These are phyloP conservation scores for Athrips mouffetella DNA, from an alignment of 2,888 invertebrate species.

Conservation along the genomic window DNA sequence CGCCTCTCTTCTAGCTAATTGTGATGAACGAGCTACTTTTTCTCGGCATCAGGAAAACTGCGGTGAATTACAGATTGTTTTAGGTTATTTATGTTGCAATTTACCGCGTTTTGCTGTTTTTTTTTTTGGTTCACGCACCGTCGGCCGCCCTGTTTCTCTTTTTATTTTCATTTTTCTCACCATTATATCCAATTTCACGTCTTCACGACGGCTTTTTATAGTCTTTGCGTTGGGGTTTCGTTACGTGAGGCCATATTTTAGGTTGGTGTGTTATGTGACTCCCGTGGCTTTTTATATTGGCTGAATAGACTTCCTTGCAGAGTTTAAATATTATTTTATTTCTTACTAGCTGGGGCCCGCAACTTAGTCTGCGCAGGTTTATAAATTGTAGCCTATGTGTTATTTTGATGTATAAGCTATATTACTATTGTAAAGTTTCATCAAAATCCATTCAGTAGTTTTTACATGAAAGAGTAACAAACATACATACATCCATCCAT, in stretches of 20 bases:
- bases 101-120: conserved; percentile 51
- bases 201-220: conserved; percentile 25
- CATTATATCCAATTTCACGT: conserved; percentile 34
- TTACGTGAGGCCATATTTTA: conserved; percentile 29
- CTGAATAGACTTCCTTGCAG: background rate
- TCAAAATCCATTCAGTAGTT: too few species aligned
- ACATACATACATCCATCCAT: too few species aligned
- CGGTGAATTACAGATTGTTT: conserved; percentile 59
- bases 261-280: conserved; percentile 11
- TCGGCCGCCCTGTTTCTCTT: conserved; percentile 19
- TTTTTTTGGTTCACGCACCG: conserved; percentile 31
- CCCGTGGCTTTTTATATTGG: background rate
- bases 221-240: conserved; percentile 26
- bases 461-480: too few species aligned
- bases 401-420: too few species aligned
- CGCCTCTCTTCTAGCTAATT: conserved; percentile 38
- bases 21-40: conserved; percentile 51
- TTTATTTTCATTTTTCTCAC: conserved; percentile 31
- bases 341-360: background rate
- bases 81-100: conserved; percentile 61
- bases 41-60: conserved; percentile 25
- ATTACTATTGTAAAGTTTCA: too few species aligned
- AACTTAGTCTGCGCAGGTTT: too few species aligned
- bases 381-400: too few species aligned
- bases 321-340: background rate